These are phyloP conservation scores for Polylopha cassiicola DNA, from an alignment of 2,888 invertebrate genomes.

Conservation along the genomic window DNA sequence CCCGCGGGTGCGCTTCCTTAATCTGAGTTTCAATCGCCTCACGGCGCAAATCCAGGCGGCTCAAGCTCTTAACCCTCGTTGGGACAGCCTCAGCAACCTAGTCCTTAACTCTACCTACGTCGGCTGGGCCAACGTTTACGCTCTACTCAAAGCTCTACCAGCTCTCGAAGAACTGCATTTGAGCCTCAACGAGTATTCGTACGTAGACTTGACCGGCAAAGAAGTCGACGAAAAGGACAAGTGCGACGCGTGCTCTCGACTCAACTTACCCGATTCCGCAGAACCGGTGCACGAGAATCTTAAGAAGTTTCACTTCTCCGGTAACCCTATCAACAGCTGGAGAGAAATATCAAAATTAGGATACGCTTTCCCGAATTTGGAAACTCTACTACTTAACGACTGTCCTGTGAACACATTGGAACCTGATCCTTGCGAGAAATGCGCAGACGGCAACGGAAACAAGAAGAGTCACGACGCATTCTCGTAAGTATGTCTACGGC, in stretches of 20 bases:
- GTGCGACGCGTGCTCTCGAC: constrained; percentile 62
- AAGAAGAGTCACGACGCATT: constrained; percentile 80
- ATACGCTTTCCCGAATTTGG: constrained; percentile 89
- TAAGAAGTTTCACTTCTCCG: constrained; percentile 90
- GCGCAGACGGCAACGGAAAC: constrained; percentile 63
- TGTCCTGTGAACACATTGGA: constrained; percentile 83
- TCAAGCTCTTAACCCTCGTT: constrained; percentile 62
- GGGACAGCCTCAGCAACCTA: constrained; percentile 83
- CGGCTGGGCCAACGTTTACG: constrained; percentile 89
- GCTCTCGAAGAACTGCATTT: constrained; percentile 93
- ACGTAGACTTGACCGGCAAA: constrained; percentile 81
- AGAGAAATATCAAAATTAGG: constrained; percentile 89
- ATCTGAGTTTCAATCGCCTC: constrained; percentile 92
- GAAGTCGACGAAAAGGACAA: constrained; percentile 55
- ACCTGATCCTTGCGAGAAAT: constrained; percentile 79
- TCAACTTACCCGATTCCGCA: constrained; percentile 46
- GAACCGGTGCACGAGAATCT: constrained; percentile 80
- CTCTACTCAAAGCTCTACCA: constrained; percentile 84
- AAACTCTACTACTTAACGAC: constrained; percentile 90
- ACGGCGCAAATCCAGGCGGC: constrained; percentile 82
- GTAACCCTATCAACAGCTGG: constrained; percentile 92
- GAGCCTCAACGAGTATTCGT: constrained; percentile 91
- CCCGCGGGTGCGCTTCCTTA: constrained; percentile 93
- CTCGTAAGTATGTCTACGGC: constrained; percentile 53
- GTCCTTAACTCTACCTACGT: constrained; percentile 92